Percentiles rank a stretch among this genome's conserved stretches.
phyloP scores from a whole-genome alignment of 2,113 vertebrate species.

The Maccullochella peelii region DNA sequence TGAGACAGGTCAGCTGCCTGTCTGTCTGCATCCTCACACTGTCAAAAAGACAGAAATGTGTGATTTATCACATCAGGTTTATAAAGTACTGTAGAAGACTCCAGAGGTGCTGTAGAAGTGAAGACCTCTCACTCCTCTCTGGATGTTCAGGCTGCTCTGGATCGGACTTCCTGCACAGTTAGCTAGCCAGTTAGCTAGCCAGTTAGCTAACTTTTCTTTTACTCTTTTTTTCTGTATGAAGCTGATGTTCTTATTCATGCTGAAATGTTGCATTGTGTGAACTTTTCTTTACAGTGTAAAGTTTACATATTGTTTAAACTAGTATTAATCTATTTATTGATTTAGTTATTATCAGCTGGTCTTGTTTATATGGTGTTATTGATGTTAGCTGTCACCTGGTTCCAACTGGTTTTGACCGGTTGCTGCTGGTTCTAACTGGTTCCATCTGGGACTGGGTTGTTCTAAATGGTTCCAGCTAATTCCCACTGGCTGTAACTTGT shows the following conservation, averaged over 20 bases:
- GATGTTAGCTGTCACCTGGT: not conserved
- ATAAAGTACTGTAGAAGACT: constrained; percentile 16
- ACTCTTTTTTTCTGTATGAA: not conserved
- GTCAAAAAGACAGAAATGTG: not conserved
- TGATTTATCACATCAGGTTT: constrained; percentile 1
- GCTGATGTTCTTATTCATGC: not conserved
- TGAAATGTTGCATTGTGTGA: not conserved
- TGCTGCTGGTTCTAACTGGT: not conserved
- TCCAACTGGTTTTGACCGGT: not conserved
- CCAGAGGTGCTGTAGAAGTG: constrained; percentile 10
- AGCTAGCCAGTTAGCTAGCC: not conserved
- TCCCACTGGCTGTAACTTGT: not conserved
- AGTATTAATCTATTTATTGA: constrained; percentile 50
- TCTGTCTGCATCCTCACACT: constrained; percentile 4
- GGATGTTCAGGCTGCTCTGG: constrained; percentile 16
- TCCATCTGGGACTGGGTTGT: not conserved
- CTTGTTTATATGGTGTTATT: not conserved
- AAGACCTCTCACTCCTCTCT: constrained; percentile 31
- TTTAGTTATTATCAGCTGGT: constrained; percentile 34
- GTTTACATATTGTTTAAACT: constrained; percentile 36
- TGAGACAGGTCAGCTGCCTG: constrained; percentile 32
- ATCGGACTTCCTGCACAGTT: constrained; percentile 9
- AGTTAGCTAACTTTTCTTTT: no score
- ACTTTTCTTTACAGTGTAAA: constrained; percentile 70
- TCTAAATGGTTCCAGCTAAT: not conserved